Evolutionary conservation across 92 coral and sea anemone species (phyloP), one percentile per base, ranked within the genome.

Genomic region (Heteractis magnifica): DNA sequence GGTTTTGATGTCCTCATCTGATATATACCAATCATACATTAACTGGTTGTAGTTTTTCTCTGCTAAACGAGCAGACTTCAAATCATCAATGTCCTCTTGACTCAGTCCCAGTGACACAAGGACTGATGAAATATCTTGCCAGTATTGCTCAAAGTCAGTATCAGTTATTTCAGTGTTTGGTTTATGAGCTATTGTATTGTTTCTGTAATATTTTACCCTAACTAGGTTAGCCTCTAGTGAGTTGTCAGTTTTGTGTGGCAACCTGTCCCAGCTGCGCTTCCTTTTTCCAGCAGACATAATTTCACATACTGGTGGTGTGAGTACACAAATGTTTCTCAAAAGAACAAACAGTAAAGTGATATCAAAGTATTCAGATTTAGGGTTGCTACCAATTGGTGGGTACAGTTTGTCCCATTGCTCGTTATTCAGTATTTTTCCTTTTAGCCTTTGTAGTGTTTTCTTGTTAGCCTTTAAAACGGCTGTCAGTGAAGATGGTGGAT

Each of bases 291-390:
- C n/a, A n/a, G n/a, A n/a, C n/a, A n/a, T n/a, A n/a, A n/a, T n/a
- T n/a, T n/a, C n/a, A n/a, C n/a, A n/a, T n/a, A n/a, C 71, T 56
- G 90, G 93, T 23, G 82, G 73, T 56, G 18, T 48, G 2, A 83
- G 83, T 9, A 91, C 88, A 87, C 94, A 91, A 71, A 91, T 91
- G 71, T 82, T 91, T 62, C 90, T 82, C 11, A 91, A 79, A 21
- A 91, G 85, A n/a, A 88, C 80, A 58, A 88, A 82, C 10, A 91
- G 81, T 53, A 91, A 88, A 75, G 92, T 91, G 53, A 91, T 82
- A 19, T 91, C 94, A 52, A 85, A 91, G 5, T 84, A 75, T 26
- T 60, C 82, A 44, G 92, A 91, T 50, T 86, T 88, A 68, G 94
- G 94, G 9, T 52, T 41, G 59, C 74, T 85, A 70, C 89, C 93